Evolutionary conservation across 1,140 invertebrate genomes (phyloP).

Genomic region (Bombus confusus): DNA sequence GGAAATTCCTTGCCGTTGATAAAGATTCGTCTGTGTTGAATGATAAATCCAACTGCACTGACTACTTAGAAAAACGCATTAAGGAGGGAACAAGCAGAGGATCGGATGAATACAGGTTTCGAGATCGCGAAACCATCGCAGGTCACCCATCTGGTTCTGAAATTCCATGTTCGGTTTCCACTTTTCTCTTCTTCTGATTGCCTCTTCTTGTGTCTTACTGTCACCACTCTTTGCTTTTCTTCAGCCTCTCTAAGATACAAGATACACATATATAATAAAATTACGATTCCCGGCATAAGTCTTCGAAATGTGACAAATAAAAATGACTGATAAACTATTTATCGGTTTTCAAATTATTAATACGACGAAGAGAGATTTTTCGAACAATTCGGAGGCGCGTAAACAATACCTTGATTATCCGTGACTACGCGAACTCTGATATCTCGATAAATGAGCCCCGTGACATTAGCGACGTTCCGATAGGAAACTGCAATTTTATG

Average conservation of each 20-base stretch:
- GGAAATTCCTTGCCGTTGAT: neutral
- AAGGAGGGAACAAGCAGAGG: no score
- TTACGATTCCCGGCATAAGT: no score
- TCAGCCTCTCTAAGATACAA: no score
- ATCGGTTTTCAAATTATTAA: no score
- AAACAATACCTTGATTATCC: neutral
- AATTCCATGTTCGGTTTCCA: conserved; percentile 33
- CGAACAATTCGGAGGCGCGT: neutral
- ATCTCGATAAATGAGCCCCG: conserved; percentile 1
- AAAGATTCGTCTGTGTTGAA: neutral
- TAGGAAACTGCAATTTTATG: conserved; percentile 33
- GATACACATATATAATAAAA: no score
- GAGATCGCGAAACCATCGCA: conserved; percentile 69
- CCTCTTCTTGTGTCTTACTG: no score
- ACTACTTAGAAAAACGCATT: no score
- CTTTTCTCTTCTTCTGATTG: neutral
- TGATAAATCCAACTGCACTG: neutral
- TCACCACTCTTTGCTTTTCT: no score
- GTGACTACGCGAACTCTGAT: neutral
- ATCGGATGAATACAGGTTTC: conserved; percentile 10
- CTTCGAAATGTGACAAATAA: no score
- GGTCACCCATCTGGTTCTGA: conserved; percentile 60
- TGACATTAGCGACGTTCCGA: conserved; percentile 26
- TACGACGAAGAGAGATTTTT: no score
- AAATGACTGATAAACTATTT: no score